Conservation (phyloP, 2,797 vertebrate genomes). For the Premnoplex brunnescens region DNA sequence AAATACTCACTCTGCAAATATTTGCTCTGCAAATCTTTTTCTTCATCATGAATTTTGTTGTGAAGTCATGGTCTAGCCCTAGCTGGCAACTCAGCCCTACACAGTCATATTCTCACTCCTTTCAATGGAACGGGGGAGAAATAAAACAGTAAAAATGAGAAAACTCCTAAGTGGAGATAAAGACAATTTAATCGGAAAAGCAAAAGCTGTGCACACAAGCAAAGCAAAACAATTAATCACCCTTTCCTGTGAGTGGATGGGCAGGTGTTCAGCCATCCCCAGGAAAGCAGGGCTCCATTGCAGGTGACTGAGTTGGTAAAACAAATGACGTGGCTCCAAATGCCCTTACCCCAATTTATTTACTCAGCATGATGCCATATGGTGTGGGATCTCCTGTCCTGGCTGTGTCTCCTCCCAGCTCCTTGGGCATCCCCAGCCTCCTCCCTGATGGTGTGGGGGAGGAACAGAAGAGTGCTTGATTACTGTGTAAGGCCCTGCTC, state of each 20-base stretch:
- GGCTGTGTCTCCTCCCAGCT: background rate
- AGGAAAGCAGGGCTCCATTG: background rate
- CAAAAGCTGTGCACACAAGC: background rate
- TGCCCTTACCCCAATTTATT: too few species aligned
- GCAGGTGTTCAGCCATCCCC: background rate
- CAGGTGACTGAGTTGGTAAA: fast-evolving
- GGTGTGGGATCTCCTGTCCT: background rate
- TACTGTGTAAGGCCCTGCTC: background rate
- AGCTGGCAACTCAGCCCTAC: background rate
- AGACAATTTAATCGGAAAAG: background rate
- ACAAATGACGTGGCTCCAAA: background rate
- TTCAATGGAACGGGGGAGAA: background rate
- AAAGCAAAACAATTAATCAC: background rate
- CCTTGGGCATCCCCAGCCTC: fast-evolving
- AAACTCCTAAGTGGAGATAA: background rate
- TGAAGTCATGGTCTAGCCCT: background rate
- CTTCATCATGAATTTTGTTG: background rate
- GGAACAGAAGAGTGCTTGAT: fast-evolving
- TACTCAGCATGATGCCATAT: fast-evolving
- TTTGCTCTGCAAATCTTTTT: background rate
- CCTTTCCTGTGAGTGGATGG: fast-evolving
- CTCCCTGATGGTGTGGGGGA: background rate
- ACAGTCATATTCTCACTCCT: background rate
- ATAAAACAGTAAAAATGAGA: background rate
- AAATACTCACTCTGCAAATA: background rate